These are phyloP conservation scores for Cataglyphis cursor DNA, from an alignment of 2,888 invertebrate genomes.

Conservation along the genomic window DNA sequence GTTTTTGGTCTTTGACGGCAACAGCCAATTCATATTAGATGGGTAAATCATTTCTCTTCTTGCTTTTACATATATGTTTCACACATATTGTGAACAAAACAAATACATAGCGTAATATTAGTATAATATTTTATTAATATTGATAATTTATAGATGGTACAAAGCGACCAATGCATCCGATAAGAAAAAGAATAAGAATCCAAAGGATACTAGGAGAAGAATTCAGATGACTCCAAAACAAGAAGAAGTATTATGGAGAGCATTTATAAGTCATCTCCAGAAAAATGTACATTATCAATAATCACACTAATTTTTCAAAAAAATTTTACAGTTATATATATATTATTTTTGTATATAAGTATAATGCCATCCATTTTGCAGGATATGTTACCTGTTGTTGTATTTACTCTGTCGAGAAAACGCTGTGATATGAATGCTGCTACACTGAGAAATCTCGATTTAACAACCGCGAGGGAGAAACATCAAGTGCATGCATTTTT, in stretches of 20 bases:
- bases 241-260: slow-evolving; percentile 94
- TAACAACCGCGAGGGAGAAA: slow-evolving; percentile 95
- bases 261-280: slow-evolving; percentile 93
- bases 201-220: slow-evolving; percentile 60
- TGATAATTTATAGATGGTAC: slow-evolving; percentile 74
- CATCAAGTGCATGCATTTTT: slow-evolving; percentile 95
- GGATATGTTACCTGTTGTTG: slow-evolving; percentile 96
- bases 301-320: neutral
- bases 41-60: slow-evolving; percentile 65
- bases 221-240: slow-evolving; percentile 88
- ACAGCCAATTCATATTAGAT: slow-evolving; percentile 90
- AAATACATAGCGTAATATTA: neutral
- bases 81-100: neutral
- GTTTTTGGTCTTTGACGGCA: slow-evolving; percentile 93
- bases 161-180: slow-evolving; percentile 63
- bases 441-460: slow-evolving; percentile 88
- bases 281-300: slow-evolving; percentile 57
- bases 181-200: slow-evolving; percentile 43
- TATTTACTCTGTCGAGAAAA: slow-evolving; percentile 96
- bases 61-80: neutral
- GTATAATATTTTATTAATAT: slow-evolving; percentile 1
- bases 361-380: slow-evolving; percentile 59
- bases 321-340: neutral
- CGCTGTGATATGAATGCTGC: slow-evolving; percentile 92
- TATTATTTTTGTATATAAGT: neutral